Percentiles rank a stretch among this genome's conserved stretches.
Conservation (phyloP, 2,113 vertebrate genomes). For the Micronycteris hirsuta region DNA sequence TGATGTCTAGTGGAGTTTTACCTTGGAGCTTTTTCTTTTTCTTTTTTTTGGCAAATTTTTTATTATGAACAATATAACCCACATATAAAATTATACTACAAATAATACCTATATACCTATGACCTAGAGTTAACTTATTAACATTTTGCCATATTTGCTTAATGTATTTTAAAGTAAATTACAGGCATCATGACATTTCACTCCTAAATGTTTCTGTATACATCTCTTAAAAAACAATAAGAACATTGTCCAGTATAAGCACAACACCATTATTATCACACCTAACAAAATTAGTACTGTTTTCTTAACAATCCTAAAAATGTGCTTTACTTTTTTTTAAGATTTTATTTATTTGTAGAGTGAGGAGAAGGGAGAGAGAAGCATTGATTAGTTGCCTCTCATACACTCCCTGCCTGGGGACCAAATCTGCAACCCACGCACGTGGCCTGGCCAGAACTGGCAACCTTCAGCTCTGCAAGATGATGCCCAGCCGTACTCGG, state of each 20-base stretch:
- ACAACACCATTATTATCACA: background rate
- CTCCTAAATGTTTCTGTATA: background rate
- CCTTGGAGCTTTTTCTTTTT: background rate
- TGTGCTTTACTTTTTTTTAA: background rate
- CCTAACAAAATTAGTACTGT: background rate
- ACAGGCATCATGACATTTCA: background rate
- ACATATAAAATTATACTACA: background rate
- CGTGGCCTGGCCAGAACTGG: no score
- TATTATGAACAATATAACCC: background rate
- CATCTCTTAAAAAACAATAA: background rate
- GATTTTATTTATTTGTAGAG: no score
- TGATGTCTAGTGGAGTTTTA: background rate
- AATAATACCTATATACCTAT: background rate
- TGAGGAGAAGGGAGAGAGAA: no score
- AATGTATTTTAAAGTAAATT: background rate
- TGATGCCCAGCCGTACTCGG: no score
- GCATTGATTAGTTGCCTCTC: no score
- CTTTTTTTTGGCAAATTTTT: background rate
- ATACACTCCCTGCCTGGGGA: no score
- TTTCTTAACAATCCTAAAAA: background rate
- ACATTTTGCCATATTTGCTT: background rate
- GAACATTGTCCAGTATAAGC: background rate
- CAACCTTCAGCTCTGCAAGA: no score
- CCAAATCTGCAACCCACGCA: no score
- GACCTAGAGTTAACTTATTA: background rate